Evolutionary conservation across 1,140 invertebrate species (phyloP).

Genomic region (Onthophagus taurus): DNA sequence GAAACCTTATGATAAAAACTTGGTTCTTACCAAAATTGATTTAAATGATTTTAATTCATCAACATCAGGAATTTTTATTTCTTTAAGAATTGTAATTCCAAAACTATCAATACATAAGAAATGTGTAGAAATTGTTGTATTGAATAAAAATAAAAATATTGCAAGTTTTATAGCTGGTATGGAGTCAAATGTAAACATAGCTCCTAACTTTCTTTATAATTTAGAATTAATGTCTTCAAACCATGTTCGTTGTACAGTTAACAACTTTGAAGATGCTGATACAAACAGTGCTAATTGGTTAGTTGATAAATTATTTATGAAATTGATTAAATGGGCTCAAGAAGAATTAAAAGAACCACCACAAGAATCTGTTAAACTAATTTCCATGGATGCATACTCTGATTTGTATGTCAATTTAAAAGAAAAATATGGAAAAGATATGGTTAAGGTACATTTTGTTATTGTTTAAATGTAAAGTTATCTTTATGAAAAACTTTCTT

Average conservation of each 20-base stretch:
- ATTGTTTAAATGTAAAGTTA: neutral
- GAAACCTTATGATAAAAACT: conserved; percentile 28
- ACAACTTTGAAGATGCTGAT: conserved; percentile 25
- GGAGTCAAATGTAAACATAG: conserved; percentile 18
- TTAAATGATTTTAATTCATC: conserved; percentile 16
- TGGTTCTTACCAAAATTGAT: conserved; percentile 16
- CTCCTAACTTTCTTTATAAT: conserved; percentile 31
- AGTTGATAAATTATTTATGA: conserved; percentile 46
- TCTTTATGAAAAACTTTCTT: conserved; percentile 21
- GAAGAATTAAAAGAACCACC: conserved; percentile 29
- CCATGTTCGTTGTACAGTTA: conserved; percentile 25
- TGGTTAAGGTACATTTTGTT: conserved; percentile 50
- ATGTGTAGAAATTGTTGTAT: conserved; percentile 31
- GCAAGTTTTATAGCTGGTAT: conserved; percentile 25
- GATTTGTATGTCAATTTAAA: conserved; percentile 67
- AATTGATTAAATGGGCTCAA: conserved; percentile 58
- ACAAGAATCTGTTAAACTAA: conserved; percentile 55
- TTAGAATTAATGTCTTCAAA: conserved; percentile 21
- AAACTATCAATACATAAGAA: conserved; percentile 21
- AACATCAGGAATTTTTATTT: conserved; percentile 26
- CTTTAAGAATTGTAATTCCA: conserved; percentile 28
- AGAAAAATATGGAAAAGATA: conserved; percentile 62
- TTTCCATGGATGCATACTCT: conserved; percentile 62
- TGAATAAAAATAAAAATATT: conserved; percentile 27
- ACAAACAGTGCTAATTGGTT: conserved; percentile 45